phyloP scores from a whole-genome alignment of 1,140 invertebrate genomes.

The Drosophila nigrodunni region DNA sequence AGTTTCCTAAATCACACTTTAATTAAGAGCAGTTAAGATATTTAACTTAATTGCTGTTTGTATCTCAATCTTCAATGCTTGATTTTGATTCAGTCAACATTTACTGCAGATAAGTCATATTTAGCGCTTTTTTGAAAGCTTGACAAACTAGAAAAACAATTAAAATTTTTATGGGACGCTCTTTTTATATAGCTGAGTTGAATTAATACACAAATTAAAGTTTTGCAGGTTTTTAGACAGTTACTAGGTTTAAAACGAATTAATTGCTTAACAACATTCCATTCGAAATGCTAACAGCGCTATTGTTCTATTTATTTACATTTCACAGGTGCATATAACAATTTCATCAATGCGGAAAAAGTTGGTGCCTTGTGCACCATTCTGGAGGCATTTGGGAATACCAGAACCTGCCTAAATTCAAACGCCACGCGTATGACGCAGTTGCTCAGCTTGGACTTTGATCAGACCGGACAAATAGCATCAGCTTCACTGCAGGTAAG shows the following conservation, averaged over 20 bases:
- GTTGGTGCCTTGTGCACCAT: slow-evolving; percentile 92
- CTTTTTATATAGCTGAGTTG: neutral
- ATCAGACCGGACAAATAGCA: slow-evolving; percentile 94
- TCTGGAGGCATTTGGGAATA: slow-evolving; percentile 95
- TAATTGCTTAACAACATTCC: slow-evolving; percentile 3
- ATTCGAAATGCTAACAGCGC: slow-evolving; percentile 1
- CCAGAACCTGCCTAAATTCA: slow-evolving; percentile 90
- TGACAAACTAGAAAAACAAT: too few species aligned
- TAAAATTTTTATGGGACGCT: too few species aligned
- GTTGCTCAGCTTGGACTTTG: slow-evolving; percentile 95
- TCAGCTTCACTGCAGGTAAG: slow-evolving; percentile 94
- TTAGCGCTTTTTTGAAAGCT: too few species aligned
- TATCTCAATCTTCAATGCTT: too few species aligned
- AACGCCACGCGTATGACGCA: slow-evolving; percentile 96
- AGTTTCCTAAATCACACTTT: too few species aligned
- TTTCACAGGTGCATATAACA: slow-evolving; percentile 84
- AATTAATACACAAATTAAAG: neutral
- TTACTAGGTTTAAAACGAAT: neutral
- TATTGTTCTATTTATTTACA: slow-evolving; percentile 6
- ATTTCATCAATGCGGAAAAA: slow-evolving; percentile 92
- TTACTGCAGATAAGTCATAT: too few species aligned
- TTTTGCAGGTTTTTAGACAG: neutral
- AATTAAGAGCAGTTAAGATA: too few species aligned
- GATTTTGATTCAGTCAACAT: too few species aligned
- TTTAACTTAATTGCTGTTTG: too few species aligned